phyloP scores from a whole-genome alignment of 2,113 vertebrate genomes.

The Caretta caretta region DNA sequence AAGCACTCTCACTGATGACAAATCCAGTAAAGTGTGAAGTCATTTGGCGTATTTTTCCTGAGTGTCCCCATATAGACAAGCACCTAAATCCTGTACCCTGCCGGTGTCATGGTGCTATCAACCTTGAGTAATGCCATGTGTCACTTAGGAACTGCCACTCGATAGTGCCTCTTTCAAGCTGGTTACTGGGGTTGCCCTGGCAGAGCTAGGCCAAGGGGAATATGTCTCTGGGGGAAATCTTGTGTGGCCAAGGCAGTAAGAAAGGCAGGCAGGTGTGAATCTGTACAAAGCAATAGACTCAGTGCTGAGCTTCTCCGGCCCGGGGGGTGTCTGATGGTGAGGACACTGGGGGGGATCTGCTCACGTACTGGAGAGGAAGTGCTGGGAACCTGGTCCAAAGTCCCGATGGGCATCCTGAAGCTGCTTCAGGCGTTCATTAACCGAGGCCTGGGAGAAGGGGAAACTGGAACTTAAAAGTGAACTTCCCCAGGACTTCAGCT shows the following conservation, averaged over 20 bases:
- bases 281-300: background rate
- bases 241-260: background rate
- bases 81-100: background rate
- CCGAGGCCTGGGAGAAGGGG: conserved; percentile 82
- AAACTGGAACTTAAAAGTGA: background rate
- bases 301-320: background rate
- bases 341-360: background rate
- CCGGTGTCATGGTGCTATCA: too few species aligned
- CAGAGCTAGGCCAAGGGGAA: background rate
- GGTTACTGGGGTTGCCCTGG: background rate
- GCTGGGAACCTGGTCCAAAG: conserved; percentile 97
- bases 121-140: background rate
- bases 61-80: background rate
- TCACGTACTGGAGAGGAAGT: conserved; percentile 96
- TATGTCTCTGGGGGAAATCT: background rate
- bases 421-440: conserved; percentile 95
- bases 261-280: background rate
- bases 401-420: conserved; percentile 97
- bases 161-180: background rate
- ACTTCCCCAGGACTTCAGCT: background rate
- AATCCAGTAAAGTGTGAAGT: too few species aligned
- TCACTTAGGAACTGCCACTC: background rate
- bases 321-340: accelerated
- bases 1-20: background rate
- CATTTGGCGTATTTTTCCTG: background rate